Evolutionary conservation across 2,888 invertebrate genomes (phyloP), one percentile per base, ranked within the genome.

Genomic region (Callimorpha dominula): DNA sequence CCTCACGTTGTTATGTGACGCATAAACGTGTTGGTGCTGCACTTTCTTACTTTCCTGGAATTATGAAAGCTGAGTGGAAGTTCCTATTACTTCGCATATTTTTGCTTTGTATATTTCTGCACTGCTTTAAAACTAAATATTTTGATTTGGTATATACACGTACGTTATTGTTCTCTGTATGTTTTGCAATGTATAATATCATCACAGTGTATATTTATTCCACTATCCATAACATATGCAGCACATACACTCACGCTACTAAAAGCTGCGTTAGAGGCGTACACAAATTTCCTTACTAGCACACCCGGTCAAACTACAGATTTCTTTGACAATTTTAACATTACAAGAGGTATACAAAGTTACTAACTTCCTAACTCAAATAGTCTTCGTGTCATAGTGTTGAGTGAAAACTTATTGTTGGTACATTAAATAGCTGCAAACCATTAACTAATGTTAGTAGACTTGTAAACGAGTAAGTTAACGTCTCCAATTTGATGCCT

Each of bases 401-500:
- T 57, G 71, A 20, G 42, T 50, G n/a, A 60, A 20, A 67, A 67
- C 40, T 67, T 71, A 62, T 67, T 71, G 62, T 43, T 52, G 42
- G 11, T 14, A 71, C 65, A 65, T 20, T 42, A 71, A 43, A 62
- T 71, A 62, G 40, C 20, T 17, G 40, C 77, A 79, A 75, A 81
- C 67, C 68, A 79, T 77, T 60, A 74, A 74, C 73, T 64, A 77
- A 74, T 73, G 50, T 75, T 69, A 43, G 50, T 72, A 72, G 15
- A 46, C 57, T 68, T 69, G 84, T 79, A 72, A 63, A 60, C 63
- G 70, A 65, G 40, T 49, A 80, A 80, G 75, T 76, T 80, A 84
- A 82, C 79, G 83, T 81, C 78, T 83, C 78, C 78, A 81, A 85
- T 83, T 83, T 83, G 85, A 83, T 83, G 75, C 78, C 68, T 70